Evolutionary conservation across 2,113 vertebrate species (phyloP), one percentile per base, ranked within the genome.

Genomic region (Clarias magur): DNA sequence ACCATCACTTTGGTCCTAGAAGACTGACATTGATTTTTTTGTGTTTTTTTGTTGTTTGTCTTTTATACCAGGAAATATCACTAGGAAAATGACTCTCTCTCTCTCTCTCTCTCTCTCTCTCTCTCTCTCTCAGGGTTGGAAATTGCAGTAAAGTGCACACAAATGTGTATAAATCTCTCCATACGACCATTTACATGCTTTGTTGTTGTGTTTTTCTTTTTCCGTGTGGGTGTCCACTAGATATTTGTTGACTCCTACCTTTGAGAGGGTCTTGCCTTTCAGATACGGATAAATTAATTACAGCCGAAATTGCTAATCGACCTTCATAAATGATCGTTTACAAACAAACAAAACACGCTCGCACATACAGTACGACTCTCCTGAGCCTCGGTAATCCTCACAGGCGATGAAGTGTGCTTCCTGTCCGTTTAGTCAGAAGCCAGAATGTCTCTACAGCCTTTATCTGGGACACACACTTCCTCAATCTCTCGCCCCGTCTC

Each of bases 181-280:
- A 72, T 72, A 72, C 38, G 30, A 23, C 9, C 2, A 34, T 70
- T 70, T 70, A 34, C 34, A 2, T 70, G 16, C 30, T 27, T 67
- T 27, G 63, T 27, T 48, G 48, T 48, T 48, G 48, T 48, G 48
- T 8, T 8, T 5, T 67, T 65, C 11, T 23, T 63, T 63, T 63
- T 63, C 23, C 7, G 21, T 63, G 21, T 63, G 7, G 19, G 60
- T 38, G 27, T 73, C 75, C 23, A 56, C 13, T 27, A 79, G 48
- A 7, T 59, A 53, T 54, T 56, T 53, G 67, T 68, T 85, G 65
- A 62, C 68, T 92, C 73, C 56, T 70, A 65, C 62, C 94, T 93
- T 92, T 83, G 76, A 92, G 90, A 90, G 91, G 59, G 86, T 86
- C 87, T 89, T 93, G 91, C 91, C 91, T 92, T 88, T 68, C n/a